phyloP scores from a whole-genome alignment of 1,140 invertebrate genomes.

The Chlorops oryzae region DNA sequence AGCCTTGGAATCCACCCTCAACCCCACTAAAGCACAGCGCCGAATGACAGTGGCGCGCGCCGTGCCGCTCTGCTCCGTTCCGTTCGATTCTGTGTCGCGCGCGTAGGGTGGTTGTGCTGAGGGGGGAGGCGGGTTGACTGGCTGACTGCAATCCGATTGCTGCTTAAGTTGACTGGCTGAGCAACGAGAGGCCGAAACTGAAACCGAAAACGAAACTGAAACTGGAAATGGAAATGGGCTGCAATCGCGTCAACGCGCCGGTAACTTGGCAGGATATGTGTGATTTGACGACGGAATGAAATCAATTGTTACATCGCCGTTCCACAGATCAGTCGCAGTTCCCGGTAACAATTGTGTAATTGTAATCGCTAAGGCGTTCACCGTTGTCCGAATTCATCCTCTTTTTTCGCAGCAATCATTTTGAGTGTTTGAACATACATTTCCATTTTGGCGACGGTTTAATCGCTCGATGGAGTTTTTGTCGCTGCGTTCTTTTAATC shows the following conservation, averaged over 20 bases:
- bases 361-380: too few relatives aligned
- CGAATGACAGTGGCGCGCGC: background rate
- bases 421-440: too few relatives aligned
- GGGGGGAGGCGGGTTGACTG: conserved; percentile 13
- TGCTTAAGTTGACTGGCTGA: background rate
- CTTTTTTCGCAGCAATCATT: too few relatives aligned
- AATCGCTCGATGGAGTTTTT: background rate
- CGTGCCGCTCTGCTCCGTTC: background rate
- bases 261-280: conserved; percentile 43
- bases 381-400: too few relatives aligned
- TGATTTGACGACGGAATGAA: conserved; percentile 48
- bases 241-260: conserved; percentile 13
- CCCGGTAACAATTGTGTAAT: conserved; percentile 43
- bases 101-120: conserved; percentile 16
- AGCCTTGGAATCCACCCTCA: too few relatives aligned
- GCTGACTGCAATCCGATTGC: background rate
- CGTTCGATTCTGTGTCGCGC: conserved; percentile 18
- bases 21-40: background rate
- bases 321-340: conserved; percentile 48
- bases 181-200: background rate
- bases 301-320: conserved; percentile 48
- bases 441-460: too few relatives aligned
- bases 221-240: conserved; percentile 6
- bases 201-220: background rate
- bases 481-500: conserved; percentile 5